Conservation (phyloP, 2,797 vertebrate genomes). For the Falco rusticolus region DNA sequence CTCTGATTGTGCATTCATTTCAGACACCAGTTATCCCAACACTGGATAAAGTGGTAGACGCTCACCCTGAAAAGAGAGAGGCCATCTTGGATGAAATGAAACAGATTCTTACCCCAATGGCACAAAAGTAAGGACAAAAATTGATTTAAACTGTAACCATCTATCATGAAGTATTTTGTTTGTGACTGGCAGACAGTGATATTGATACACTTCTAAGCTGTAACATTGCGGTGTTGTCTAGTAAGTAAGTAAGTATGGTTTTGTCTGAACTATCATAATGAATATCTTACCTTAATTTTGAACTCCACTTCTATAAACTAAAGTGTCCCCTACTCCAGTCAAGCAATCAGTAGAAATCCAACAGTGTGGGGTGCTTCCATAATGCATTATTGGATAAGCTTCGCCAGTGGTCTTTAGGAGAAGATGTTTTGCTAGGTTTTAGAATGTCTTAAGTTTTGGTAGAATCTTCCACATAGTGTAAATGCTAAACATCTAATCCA, state of each 20-base stretch:
- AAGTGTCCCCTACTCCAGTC: neutral
- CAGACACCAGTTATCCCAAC: constrained; percentile 87
- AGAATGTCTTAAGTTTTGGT: neutral
- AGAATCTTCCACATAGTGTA: neutral
- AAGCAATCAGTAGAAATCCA: neutral
- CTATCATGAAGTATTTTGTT: neutral
- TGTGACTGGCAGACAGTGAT: neutral
- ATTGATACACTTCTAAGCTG: neutral
- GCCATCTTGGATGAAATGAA: constrained; percentile 94
- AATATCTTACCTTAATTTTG: neutral
- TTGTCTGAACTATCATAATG: neutral
- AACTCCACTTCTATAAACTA: neutral
- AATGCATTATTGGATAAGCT: neutral
- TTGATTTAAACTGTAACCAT: neutral
- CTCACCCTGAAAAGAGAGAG: constrained; percentile 84
- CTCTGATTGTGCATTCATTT: neutral
- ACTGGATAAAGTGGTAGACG: constrained; percentile 85
- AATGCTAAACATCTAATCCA: neutral
- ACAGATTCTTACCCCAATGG: constrained; percentile 91
- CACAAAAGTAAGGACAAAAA: constrained; percentile 88
- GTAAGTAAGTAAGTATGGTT: neutral
- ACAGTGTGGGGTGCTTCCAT: neutral
- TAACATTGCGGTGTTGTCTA: neutral
- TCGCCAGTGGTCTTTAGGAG: neutral
- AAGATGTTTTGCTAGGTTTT: neutral